These are phyloP conservation scores for Rhagonycha fulva DNA, from an alignment of 2,888 invertebrate species.

Conservation along the genomic window DNA sequence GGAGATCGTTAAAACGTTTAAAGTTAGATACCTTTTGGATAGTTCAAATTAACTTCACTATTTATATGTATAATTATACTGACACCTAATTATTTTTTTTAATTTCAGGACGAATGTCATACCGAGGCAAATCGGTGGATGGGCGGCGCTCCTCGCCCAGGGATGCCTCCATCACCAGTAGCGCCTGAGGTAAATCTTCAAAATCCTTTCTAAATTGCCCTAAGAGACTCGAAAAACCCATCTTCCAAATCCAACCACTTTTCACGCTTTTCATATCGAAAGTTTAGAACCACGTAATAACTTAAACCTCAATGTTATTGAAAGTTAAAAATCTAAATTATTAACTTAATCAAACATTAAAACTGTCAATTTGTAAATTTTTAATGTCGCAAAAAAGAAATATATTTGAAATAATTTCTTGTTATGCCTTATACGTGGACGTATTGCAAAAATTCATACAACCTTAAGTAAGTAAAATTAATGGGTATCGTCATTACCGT, in stretches of 20 bases:
- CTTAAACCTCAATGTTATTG: background rate
- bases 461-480: slow-evolving; percentile 15
- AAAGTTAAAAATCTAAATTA: background rate
- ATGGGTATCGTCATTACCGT: slow-evolving; percentile 10
- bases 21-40: slow-evolving; percentile 8
- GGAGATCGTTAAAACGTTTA: slow-evolving; percentile 9
- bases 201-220: background rate
- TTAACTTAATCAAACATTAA: background rate
- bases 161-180: slow-evolving; percentile 64
- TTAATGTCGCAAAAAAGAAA: background rate
- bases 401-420: slow-evolving; percentile 10
- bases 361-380: background rate
- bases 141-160: slow-evolving; percentile 58
- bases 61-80: background rate
- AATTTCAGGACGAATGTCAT: slow-evolving; percentile 72
- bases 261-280: background rate
- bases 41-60: background rate
- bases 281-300: background rate
- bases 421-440: slow-evolving; percentile 11
- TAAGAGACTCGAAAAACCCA: background rate
- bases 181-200: slow-evolving; percentile 62
- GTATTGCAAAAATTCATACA: slow-evolving; percentile 13
- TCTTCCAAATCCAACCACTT: background rate
- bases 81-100: slow-evolving; percentile 34
- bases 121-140: slow-evolving; percentile 70